phyloP scores from a whole-genome alignment of 2,888 invertebrate genomes.

The Lepidochrysops patricia region DNA sequence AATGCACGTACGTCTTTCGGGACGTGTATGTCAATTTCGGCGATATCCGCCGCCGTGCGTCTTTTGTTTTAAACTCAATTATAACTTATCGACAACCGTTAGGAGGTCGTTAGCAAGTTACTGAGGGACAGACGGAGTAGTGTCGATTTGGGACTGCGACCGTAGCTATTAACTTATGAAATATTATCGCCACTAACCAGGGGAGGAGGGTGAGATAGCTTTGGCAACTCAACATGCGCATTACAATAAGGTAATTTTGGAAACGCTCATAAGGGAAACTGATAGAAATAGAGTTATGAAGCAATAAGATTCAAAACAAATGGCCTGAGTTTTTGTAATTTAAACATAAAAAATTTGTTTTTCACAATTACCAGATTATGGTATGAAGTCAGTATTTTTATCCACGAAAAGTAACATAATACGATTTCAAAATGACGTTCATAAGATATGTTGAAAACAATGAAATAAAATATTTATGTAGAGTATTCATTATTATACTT shows the following conservation, averaged over 20 bases:
- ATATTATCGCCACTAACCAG: background rate
- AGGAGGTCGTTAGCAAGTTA: conserved; percentile 36
- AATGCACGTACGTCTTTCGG: conserved; percentile 27
- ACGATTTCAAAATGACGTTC: background rate
- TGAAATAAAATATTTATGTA: background rate
- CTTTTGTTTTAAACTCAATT: conserved; percentile 47
- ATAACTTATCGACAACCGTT: conserved; percentile 35
- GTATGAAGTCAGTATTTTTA: background rate
- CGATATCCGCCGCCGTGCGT: conserved; percentile 26
- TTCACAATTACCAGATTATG: too few species aligned
- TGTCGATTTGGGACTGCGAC: conserved; percentile 24
- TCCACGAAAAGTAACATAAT: background rate
- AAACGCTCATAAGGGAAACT: too few species aligned
- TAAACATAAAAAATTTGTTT: too few species aligned
- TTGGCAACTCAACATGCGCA: too few species aligned
- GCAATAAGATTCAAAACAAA: too few species aligned
- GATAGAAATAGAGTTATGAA: too few species aligned
- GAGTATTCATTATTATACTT: background rate
- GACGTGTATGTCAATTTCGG: conserved; percentile 22
- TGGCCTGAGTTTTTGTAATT: too few species aligned
- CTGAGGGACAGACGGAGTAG: conserved; percentile 25
- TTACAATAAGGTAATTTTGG: too few species aligned
- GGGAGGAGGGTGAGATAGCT: too few species aligned
- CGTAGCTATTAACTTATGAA: background rate
- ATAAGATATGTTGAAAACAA: background rate